Conservation (phyloP, 2,113 vertebrate species). For the Sula dactylatra region DNA sequence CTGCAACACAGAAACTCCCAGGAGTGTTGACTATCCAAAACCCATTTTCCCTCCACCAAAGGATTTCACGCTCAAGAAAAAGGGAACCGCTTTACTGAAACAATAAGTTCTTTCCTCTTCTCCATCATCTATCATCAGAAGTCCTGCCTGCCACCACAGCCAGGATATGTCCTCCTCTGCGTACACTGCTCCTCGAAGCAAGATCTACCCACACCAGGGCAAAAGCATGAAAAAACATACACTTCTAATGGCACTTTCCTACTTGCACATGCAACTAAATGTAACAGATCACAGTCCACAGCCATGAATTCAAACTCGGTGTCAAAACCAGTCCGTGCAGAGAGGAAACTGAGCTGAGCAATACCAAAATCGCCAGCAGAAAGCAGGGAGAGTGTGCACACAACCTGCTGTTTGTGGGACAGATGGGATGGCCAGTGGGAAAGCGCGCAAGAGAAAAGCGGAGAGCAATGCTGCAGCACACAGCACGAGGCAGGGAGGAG, state of each 20-base stretch:
- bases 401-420: not conserved
- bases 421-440: not conserved
- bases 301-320: not conserved
- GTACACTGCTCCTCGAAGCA: not conserved
- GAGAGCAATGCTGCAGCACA: not conserved
- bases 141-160: not conserved
- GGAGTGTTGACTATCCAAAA: not conserved
- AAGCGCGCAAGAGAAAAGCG: not conserved
- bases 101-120: not conserved
- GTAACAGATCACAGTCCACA: not conserved
- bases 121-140: not conserved
- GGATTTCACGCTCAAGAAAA: not conserved
- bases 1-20: not conserved
- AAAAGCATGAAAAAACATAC: not conserved
- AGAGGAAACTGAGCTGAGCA: not conserved
- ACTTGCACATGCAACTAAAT: not conserved
- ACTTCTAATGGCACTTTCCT: not conserved
- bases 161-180: not conserved
- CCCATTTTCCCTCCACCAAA: not conserved
- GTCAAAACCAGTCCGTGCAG: not conserved
- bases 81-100: not conserved
- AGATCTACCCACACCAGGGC: not conserved
- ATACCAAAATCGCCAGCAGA: not conserved
- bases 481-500: constrained; percentile 29
- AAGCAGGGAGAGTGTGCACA: not conserved